phyloP scores from a whole-genome alignment of 1,140 invertebrate species.

The Bombus impatiens region DNA sequence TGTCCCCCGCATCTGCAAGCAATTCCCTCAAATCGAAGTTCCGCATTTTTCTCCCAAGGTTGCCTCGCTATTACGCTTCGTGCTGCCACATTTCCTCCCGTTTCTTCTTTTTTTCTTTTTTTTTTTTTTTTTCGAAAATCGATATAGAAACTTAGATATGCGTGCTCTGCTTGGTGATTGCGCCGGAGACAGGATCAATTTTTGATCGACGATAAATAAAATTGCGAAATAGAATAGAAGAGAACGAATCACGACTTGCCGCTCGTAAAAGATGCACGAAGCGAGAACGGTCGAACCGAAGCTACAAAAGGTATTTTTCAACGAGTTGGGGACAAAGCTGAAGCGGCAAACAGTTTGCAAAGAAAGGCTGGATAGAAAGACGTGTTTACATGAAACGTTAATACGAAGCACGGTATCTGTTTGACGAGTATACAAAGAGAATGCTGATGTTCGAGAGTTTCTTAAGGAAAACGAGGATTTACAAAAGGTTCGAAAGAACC shows the following conservation, averaged over 20 bases:
- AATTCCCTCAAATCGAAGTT: background rate
- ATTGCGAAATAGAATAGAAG: background rate
- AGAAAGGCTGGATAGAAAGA: background rate
- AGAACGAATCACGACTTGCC: background rate
- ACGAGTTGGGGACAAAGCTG: background rate
- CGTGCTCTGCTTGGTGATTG: no score
- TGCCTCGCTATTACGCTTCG: background rate
- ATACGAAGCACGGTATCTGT: background rate
- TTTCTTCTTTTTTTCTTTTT: background rate
- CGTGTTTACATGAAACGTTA: no score
- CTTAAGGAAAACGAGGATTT: background rate
- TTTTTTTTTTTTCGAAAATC: background rate
- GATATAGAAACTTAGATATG: no score
- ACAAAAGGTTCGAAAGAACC: background rate
- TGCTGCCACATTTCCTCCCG: background rate
- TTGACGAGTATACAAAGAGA: background rate
- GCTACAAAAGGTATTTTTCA: background rate
- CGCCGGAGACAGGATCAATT: background rate
- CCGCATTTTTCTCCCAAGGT: background rate
- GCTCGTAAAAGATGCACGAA: constrained; percentile 18
- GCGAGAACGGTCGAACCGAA: background rate
- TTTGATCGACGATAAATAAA: constrained; percentile 15
- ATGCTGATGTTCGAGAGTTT: background rate
- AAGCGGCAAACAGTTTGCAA: background rate
- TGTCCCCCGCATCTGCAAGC: background rate